These are phyloP conservation scores for Gallinago jamesoni DNA, from an alignment of 2,113 vertebrate genomes.

Conservation along the genomic window DNA sequence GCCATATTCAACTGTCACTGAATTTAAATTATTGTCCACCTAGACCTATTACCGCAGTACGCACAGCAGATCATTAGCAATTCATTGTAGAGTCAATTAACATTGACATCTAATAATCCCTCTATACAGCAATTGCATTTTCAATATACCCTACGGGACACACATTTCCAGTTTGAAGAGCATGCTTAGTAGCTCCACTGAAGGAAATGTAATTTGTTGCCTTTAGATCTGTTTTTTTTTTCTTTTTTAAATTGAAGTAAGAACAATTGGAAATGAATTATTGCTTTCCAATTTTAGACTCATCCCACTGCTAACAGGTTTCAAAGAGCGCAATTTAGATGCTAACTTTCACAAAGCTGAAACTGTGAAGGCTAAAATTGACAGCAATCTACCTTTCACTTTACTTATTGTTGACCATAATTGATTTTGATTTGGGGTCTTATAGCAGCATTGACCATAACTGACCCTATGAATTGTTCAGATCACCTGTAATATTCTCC, in stretches of 20 bases:
- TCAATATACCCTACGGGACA: not conserved
- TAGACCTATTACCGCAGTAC: not conserved
- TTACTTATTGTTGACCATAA: not conserved
- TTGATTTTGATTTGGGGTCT: not conserved
- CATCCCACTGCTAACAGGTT: not conserved
- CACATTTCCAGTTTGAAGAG: not conserved
- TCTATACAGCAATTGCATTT: not conserved
- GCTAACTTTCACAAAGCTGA: not conserved
- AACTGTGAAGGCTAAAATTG: not conserved
- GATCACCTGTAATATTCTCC: not conserved
- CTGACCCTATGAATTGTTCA: not conserved
- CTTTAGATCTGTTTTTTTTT: not conserved
- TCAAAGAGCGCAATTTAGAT: not conserved
- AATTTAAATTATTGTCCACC: not conserved
- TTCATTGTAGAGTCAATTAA: not conserved
- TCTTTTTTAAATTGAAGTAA: not conserved
- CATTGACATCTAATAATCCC: not conserved
- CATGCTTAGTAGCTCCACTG: not conserved
- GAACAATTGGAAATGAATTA: not conserved
- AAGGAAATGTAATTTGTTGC: not conserved
- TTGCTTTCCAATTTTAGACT: not conserved
- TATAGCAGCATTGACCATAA: not conserved
- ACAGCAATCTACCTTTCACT: not conserved
- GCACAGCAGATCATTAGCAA: not conserved
- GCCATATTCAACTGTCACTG: not conserved